Base-by-base conservation (phyloP, 2,888 invertebrate species). In the Leptinotarsa haldemani region DNA sequence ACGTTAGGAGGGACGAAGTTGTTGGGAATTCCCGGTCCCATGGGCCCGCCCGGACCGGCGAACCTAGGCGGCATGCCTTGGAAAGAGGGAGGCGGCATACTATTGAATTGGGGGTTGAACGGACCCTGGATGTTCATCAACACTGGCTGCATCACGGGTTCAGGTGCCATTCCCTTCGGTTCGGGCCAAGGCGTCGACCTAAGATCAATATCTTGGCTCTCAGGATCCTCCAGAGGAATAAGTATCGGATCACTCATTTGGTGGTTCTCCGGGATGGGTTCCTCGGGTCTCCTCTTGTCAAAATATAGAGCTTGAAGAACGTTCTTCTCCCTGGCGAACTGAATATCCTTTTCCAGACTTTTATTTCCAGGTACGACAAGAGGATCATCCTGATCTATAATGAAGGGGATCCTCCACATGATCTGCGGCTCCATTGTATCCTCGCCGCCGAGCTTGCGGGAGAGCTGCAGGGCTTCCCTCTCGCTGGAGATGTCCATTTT, bases 211-310 rank as follows among this genome's bases (percentile, higher is more conserved):
- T 95, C 95, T 76, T 94, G 93, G 85, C 93, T 94, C 9, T 95
- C 95, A 0, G 94, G 93, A 88, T 98, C 98, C 78, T 97, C 97
- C 70, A 97, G 88, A 0, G 98, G 97, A 87, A 98, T 97, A 20
- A 91, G 89, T 75, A 93, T 92, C 1, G 96, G 94, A 84, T 97
- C 97, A 3, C 91, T 90, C 78, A 93, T 92, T 53, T 91, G 90
- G 82, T 94, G 93, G 20, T 92, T 92, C 88, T 97, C 96, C 71
- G 92, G 89, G 81, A 97, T 97, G 1, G 97, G 95, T 88, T 98
- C 98, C 25, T 92, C 90, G 0, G 97, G 91, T 92, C 93, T 92
- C 77, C 92, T 90, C 82, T 93, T 92, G 81, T 93, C 92, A 86
- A 95, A 95, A 87, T 95, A 95, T 22, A 96, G 88, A 0, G 95